phyloP scores from a whole-genome alignment of 2,888 invertebrate species.

The Hemaris fuciformis region DNA sequence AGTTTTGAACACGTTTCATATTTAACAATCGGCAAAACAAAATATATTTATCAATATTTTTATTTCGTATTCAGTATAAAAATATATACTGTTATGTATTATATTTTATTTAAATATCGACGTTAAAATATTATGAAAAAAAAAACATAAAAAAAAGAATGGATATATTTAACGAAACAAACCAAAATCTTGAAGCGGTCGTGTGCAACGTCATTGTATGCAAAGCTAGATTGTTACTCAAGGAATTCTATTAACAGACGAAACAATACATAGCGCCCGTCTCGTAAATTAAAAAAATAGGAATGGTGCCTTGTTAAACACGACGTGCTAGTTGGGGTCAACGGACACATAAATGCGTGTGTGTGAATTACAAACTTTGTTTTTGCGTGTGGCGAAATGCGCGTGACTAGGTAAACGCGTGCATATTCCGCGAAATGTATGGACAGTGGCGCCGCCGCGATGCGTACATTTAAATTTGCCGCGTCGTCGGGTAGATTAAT shows the following conservation, averaged over 20 bases:
- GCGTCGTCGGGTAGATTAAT: not conserved
- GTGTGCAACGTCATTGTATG: not conserved
- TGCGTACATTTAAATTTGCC: not conserved
- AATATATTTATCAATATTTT: too few relatives aligned
- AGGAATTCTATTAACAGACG: conserved; percentile 1
- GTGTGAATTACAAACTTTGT: conserved; percentile 3
- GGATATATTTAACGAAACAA: not conserved
- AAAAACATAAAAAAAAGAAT: not conserved
- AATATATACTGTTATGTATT: too few relatives aligned
- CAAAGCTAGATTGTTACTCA: not conserved
- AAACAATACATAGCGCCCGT: conserved; percentile 1
- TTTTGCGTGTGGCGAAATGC: conserved; percentile 5
- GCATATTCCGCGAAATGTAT: not conserved
- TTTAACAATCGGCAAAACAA: too few relatives aligned
- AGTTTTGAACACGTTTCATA: too few relatives aligned
- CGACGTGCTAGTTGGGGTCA: conserved; percentile 11
- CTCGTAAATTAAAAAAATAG: conserved; percentile 5
- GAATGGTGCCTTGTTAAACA: conserved; percentile 6
- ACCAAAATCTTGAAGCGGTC: not conserved
- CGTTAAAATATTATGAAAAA: too few relatives aligned
- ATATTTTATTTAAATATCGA: not conserved
- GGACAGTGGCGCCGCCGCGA: not conserved
- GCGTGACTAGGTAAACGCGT: not conserved
- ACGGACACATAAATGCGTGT: conserved; percentile 14
- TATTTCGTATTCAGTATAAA: not conserved